A percentile compares a stretch with the other conserved stretches of the same genome.
Evolutionary conservation across 2,113 vertebrate species (phyloP).

Genomic region (Ariopsis seemanni): DNA sequence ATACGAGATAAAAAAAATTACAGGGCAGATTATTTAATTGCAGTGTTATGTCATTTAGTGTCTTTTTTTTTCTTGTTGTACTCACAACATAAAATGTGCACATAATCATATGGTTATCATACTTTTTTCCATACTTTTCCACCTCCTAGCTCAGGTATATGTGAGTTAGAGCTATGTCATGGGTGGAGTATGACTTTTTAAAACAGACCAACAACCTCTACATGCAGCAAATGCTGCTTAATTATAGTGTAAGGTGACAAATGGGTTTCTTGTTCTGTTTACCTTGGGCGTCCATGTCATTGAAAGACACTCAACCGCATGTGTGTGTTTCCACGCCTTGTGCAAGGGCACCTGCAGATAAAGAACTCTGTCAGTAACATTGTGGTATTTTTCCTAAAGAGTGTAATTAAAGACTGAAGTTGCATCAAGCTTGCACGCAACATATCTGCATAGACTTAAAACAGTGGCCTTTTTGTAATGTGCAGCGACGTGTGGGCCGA

Average conservation of each 20-base stretch:
- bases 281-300: not conserved
- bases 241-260: slow-evolving; percentile 8
- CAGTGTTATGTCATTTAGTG: not conserved
- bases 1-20: not conserved
- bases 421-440: slow-evolving; percentile 8
- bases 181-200: slow-evolving; percentile 5
- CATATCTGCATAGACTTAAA: slow-evolving; percentile 1
- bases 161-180: no score
- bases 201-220: not conserved
- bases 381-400: slow-evolving; percentile 5
- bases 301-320: not conserved
- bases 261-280: not conserved
- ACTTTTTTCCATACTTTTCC: not conserved
- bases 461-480: slow-evolving; percentile 37
- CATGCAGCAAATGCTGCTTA: not conserved
- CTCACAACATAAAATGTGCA: not conserved
- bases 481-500: not conserved
- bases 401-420: slow-evolving; percentile 5
- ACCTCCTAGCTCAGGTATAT: not conserved
- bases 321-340: slow-evolving; percentile 15
- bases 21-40: not conserved
- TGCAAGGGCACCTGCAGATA: slow-evolving; percentile 36
- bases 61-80: not conserved
- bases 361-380: not conserved
- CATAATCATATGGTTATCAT: not conserved